Base-by-base conservation (phyloP, 2,797 vertebrate species). In the Kryptopterus vitreolus region DNA sequence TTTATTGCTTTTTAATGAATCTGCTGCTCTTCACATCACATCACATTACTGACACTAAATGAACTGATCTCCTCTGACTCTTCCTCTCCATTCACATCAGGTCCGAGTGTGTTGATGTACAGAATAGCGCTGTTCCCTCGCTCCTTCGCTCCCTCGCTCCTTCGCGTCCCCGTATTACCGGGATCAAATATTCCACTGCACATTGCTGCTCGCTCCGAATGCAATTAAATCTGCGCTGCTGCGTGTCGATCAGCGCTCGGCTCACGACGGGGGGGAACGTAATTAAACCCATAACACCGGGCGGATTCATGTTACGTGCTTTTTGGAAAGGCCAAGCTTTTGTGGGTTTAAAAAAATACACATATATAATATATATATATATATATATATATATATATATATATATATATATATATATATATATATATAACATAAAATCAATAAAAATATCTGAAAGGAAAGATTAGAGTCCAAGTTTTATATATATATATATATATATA, bases 261-360 rank as follows among this genome's bases (percentile, higher is more conserved):
- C 52, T 63, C 80, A 81, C 53, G 61, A 84, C 48, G 46, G 76
- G 74, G 46, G 76, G 74, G 68, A 55, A 80, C 53, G 57, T 83
- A 76, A 83, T 81, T 79, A 68, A 82, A 72, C 61, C 71, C 61
- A 33, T 82, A 79, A 82, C 76, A 63, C 66, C 38, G 76, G 85
- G 86, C 83, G 86, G 89, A 92, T 92, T 89, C 82, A 92, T 92
- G 89, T 87, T 76, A 90, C 89, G 89, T 83, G 88, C 87, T 89
- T 86, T 79, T 86, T 79, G 58, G 2, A 10, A 46, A 78, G 78
- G 85, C 86, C 91, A 92, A 92, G 88, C 89, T 73, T 92, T 88
- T 83, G 89, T 84, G 65, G 83, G 88, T 53, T 35, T 18, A 7
- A 7, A 43, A 43, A 4, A 53, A 68, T 38, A n/a, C 33, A n/a